These are phyloP conservation scores for Syrrhaptes paradoxus DNA, from an alignment of 2,113 vertebrate genomes.

Conservation along the genomic window DNA sequence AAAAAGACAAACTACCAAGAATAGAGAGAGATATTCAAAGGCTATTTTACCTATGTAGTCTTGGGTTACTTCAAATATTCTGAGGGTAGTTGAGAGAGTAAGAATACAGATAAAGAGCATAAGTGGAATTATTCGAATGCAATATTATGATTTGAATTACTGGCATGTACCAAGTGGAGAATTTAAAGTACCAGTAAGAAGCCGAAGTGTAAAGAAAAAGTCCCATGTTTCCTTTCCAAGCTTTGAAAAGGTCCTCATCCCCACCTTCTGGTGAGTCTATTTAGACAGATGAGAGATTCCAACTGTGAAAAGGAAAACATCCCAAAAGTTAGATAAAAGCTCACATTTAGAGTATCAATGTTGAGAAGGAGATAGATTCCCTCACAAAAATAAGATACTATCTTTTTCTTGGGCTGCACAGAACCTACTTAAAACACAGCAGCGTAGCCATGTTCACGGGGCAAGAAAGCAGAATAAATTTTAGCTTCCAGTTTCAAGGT, in stretches of 20 bases:
- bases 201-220: not conserved
- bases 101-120: not conserved
- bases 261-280: conserved; percentile 47
- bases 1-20: not conserved
- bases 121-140: fast-evolving
- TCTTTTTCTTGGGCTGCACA: not conserved
- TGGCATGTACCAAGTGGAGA: not conserved
- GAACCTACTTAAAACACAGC: not conserved
- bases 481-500: not conserved
- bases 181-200: not conserved
- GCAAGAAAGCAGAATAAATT: not conserved
- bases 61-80: not conserved
- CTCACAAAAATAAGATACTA: not conserved
- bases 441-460: fast-evolving
- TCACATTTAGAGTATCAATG: not conserved
- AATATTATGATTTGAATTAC: not conserved
- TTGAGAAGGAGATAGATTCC: not conserved
- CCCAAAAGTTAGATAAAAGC: not conserved
- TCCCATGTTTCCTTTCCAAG: not conserved
- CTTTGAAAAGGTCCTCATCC: not conserved
- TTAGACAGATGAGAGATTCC: not conserved
- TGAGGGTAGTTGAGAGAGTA: not conserved
- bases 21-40: not conserved
- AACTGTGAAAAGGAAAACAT: not conserved
- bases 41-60: not conserved